Conservation (phyloP, 2,888 invertebrate species). For the Pyrocoelia pectoralis region DNA sequence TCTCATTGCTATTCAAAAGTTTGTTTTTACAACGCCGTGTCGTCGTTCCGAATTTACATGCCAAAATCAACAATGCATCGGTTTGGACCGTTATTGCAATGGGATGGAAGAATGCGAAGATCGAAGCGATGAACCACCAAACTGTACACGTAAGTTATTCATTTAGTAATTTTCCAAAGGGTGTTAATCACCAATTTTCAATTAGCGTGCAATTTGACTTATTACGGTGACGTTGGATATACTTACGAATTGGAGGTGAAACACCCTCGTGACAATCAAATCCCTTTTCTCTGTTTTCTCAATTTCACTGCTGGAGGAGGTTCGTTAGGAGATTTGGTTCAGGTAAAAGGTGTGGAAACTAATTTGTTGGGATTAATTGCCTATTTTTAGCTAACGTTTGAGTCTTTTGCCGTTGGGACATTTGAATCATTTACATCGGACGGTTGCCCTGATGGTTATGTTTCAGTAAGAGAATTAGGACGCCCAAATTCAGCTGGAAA, state of each 20-base stretch:
- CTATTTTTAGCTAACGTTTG: conserved; percentile 77
- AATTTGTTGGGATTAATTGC: background rate
- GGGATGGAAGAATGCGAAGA: conserved; percentile 81
- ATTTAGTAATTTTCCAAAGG: background rate
- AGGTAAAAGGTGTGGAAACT: conserved; percentile 62
- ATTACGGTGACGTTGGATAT: conserved; percentile 81
- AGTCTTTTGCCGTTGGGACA: conserved; percentile 83
- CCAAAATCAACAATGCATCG: conserved; percentile 64
- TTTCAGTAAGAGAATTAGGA: conserved; percentile 78
- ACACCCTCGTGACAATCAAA: conserved; percentile 71
- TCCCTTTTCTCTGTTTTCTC: conserved; percentile 82
- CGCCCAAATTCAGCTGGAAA: conserved; percentile 77
- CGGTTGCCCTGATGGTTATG: conserved; percentile 84
- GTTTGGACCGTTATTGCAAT: conserved; percentile 79
- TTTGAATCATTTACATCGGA: conserved; percentile 80
- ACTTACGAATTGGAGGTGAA: conserved; percentile 83
- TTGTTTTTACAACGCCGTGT: conserved; percentile 12
- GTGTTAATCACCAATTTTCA: background rate
- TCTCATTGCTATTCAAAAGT: conserved; percentile 17
- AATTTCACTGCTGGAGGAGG: conserved; percentile 85
- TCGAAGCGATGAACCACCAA: conserved; percentile 77
- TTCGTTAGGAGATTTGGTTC: conserved; percentile 80
- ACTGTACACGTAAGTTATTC: conserved; percentile 77
- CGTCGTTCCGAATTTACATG: conserved; percentile 60
- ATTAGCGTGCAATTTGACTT: conserved; percentile 83